Evolutionary conservation across 2,113 vertebrate species (phyloP).

Genomic region (Ginglymostoma cirratum): DNA sequence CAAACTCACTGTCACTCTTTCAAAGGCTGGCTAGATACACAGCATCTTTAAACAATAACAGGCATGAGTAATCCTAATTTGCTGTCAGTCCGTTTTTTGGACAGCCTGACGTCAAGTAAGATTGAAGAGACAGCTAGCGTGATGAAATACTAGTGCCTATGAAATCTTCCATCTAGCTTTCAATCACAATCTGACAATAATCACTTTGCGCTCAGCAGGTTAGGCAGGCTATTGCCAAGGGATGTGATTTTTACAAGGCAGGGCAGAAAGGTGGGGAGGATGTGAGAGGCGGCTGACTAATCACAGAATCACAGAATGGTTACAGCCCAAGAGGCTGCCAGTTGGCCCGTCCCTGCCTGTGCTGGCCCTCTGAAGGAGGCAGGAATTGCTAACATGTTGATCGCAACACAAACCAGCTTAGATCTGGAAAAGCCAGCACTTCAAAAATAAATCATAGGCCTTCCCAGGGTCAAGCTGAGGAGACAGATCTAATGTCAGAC

Average conservation of each 20-base stretch:
- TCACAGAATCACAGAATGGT: neutral
- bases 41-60: neutral
- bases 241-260: neutral
- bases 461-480: neutral
- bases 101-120: neutral
- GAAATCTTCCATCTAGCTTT: neutral
- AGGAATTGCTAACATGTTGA: neutral
- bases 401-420: neutral
- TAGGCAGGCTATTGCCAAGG: neutral
- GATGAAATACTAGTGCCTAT: neutral
- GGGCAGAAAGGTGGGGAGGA: neutral
- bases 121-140: constrained; percentile 21
- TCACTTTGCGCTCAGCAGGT: neutral
- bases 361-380: neutral
- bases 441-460: neutral
- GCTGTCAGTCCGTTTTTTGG: neutral
- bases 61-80: constrained; percentile 15
- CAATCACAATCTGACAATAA: neutral
- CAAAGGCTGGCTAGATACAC: neutral
- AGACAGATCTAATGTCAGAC: neutral
- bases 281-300: neutral
- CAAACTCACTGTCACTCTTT: constrained; percentile 20
- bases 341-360: neutral
- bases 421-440: neutral
- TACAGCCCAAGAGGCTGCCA: neutral